Percentiles rank a stretch among this genome's conserved stretches.
These are phyloP conservation scores for Sebastiscus albofasciatus DNA, from an alignment of 2,797 vertebrate species.

Conservation along the genomic window DNA sequence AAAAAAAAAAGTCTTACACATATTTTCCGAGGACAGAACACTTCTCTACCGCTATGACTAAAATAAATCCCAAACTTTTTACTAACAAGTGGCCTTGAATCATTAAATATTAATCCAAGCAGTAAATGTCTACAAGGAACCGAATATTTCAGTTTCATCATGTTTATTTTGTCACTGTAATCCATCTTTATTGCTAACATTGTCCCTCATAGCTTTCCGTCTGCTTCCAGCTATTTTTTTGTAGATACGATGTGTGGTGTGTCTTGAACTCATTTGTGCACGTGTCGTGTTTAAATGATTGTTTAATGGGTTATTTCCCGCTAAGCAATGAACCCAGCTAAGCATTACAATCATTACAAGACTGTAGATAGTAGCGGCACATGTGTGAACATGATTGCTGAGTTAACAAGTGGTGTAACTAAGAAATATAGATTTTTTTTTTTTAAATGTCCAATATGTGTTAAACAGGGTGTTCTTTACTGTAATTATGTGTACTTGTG, in stretches of 20 bases:
- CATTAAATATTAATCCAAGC: background rate
- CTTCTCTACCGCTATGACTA: background rate
- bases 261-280: slow-evolving; percentile 12
- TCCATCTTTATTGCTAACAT: slow-evolving; percentile 15
- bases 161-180: slow-evolving; percentile 24
- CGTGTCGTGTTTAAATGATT: background rate
- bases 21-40: slow-evolving; percentile 11
- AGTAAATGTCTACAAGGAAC: background rate
- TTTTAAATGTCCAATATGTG: background rate
- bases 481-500: slow-evolving; percentile 7
- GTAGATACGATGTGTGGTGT: background rate
- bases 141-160: slow-evolving; percentile 23
- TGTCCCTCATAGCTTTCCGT: slow-evolving; percentile 21
- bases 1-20: background rate
- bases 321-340: background rate
- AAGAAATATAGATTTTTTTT: background rate
- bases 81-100: slow-evolving; percentile 14
- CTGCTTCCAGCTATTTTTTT: slow-evolving; percentile 24
- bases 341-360: background rate
- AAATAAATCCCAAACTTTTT: background rate
- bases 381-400: slow-evolving; percentile 8
- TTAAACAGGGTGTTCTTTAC: background rate
- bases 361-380: background rate
- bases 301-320: slow-evolving; percentile 8
- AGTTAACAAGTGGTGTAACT: background rate